These are phyloP conservation scores for Drosophila nr. perissopoda DNA, from an alignment of 2,888 invertebrate species.

Conservation along the genomic window DNA sequence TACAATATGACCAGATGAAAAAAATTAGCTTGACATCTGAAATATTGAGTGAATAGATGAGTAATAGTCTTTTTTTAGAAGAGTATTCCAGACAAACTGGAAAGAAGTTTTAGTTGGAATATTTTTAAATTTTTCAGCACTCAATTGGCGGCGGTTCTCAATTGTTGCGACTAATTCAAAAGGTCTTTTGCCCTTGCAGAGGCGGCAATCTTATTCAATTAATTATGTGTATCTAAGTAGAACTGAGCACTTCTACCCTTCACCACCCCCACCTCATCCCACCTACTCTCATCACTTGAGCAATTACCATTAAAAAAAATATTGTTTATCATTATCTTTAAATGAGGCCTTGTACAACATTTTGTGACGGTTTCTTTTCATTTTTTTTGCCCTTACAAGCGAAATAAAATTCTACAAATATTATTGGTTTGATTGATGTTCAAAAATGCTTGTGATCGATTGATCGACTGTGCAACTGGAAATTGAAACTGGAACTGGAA, in stretches of 20 bases:
- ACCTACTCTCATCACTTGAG: conserved; percentile 15
- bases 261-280: background rate
- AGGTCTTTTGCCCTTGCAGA: conserved; percentile 33
- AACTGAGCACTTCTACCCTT: background rate
- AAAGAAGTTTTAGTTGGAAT: background rate
- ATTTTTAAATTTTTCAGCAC: conserved; percentile 13
- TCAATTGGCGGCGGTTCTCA: conserved; percentile 35
- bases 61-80: background rate
- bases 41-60: background rate
- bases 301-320: conserved; percentile 48
- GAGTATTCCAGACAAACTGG: background rate
- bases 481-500: conserved; percentile 36
- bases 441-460: conserved; percentile 60
- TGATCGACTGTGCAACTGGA: conserved; percentile 44
- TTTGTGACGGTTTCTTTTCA: conserved; percentile 21
- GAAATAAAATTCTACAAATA: conserved; percentile 27
- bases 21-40: background rate
- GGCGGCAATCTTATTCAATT: conserved; percentile 37
- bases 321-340: conserved; percentile 42
- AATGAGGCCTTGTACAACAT: conserved; percentile 18
- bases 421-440: conserved; percentile 62
- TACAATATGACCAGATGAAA: conserved; percentile 19
- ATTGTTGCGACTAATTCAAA: conserved; percentile 27
- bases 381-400: conserved; percentile 2
- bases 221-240: conserved; percentile 44